Conservation (phyloP, 2,888 invertebrate genomes). For the Lepeophtheirus nordmannii region DNA sequence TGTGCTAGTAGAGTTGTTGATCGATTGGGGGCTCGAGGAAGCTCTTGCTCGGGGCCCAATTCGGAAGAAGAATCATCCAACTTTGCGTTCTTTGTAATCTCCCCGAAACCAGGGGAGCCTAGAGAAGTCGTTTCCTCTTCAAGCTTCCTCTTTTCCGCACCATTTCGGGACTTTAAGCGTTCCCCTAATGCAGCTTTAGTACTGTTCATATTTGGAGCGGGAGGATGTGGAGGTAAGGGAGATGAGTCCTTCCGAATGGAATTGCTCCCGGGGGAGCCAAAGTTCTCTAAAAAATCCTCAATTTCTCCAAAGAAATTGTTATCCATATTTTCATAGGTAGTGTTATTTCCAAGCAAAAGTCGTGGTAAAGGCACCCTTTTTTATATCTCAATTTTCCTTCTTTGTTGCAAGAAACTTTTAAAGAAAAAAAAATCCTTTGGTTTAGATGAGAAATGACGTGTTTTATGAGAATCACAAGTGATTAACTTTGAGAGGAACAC, state of each 20-base stretch:
- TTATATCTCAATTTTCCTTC: too few species aligned
- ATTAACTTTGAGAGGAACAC: too few species aligned
- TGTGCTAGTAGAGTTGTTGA: neutral
- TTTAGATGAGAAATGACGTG: too few species aligned
- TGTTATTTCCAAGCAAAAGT: too few species aligned
- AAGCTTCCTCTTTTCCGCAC: neutral
- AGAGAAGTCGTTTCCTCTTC: neutral
- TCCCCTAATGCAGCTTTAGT: neutral
- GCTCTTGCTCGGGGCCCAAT: neutral
- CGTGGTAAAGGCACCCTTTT: too few species aligned
- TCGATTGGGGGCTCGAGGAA: neutral
- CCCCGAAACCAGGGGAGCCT: neutral
- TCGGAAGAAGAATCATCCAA: neutral
- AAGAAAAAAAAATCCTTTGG: too few species aligned
- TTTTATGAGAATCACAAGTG: too few species aligned
- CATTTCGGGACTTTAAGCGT: neutral
- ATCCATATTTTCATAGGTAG: neutral
- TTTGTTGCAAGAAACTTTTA: too few species aligned
- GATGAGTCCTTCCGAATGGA: too few species aligned
- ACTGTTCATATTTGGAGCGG: too few species aligned
- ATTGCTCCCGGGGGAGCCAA: neutral
- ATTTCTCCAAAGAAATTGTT: constrained; percentile 1
- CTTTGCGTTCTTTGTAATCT: neutral
- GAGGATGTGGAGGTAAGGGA: too few species aligned
- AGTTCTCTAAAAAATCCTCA: neutral